Evolutionary conservation across 1,140 invertebrate species (phyloP).

Genomic region (Bursaphelenchus mucronatus): DNA sequence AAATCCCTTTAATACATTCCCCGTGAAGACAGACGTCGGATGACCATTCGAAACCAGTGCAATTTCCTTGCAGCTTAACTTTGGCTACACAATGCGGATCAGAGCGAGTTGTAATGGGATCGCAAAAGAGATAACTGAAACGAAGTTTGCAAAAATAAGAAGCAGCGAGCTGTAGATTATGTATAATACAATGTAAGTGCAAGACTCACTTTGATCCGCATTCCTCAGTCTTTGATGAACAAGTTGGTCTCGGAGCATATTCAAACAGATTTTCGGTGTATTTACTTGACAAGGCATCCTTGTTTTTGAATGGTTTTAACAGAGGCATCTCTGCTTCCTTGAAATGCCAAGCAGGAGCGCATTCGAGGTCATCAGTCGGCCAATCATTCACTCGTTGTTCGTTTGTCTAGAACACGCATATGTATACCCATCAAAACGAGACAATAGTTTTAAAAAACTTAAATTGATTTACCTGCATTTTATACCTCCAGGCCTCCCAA

Average conservation of each 20-base stretch:
- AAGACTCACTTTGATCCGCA: constrained; percentile 40
- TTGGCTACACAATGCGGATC: constrained; percentile 54
- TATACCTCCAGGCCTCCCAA: constrained; percentile 60
- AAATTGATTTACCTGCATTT: constrained; percentile 33
- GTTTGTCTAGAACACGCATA: constrained; percentile 41
- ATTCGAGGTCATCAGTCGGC: constrained; percentile 40
- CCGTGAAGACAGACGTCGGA: constrained; percentile 40
- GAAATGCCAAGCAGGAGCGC: constrained; percentile 46
- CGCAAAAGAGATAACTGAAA: constrained; percentile 57
- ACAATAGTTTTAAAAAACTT: too few relatives aligned
- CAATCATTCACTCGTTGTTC: constrained; percentile 48
- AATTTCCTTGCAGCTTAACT: constrained; percentile 48
- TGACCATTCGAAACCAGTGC: constrained; percentile 54
- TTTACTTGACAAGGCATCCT: constrained; percentile 56
- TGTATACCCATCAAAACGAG: too few relatives aligned
- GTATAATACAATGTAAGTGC: neutral
- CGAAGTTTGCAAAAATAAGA: constrained; percentile 19
- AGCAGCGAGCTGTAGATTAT: neutral
- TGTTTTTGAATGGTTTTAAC: constrained; percentile 42
- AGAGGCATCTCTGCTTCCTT: constrained; percentile 28
- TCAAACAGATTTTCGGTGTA: constrained; percentile 59
- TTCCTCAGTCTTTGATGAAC: constrained; percentile 32
- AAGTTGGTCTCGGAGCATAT: constrained; percentile 53
- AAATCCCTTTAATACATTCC: constrained; percentile 29
- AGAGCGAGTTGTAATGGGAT: constrained; percentile 31